Conservation (phyloP, 2,888 invertebrate genomes). For the Phyllotreta cruciferae region DNA sequence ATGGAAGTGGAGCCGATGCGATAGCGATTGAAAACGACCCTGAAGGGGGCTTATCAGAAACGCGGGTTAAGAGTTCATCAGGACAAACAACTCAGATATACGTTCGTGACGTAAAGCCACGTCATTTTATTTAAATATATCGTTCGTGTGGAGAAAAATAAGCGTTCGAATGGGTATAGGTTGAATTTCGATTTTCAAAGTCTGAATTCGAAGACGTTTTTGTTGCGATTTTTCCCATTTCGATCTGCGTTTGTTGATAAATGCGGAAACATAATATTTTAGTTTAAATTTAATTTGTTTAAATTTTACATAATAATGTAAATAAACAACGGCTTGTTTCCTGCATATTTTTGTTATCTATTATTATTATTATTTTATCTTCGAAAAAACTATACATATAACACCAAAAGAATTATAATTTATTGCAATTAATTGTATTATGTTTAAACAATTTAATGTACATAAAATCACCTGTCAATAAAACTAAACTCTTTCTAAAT, state of each 20-base stretch:
- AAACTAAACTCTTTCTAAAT: no score
- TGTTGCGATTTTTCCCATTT: background rate
- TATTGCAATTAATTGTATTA: no score
- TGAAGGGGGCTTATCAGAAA: conserved; percentile 29
- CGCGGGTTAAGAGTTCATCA: conserved; percentile 43
- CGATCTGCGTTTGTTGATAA: conserved; percentile 20
- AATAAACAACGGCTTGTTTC: conserved; percentile 3
- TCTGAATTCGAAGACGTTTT: background rate
- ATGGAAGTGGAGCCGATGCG: conserved; percentile 18
- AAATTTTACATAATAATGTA: conserved; percentile 10
- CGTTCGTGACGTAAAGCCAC: conserved; percentile 44
- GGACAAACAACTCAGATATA: conserved; percentile 47
- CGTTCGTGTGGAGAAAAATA: conserved; percentile 2
- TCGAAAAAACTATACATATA: no score
- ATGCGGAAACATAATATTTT: conserved; percentile 21
- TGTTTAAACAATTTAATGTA: no score
- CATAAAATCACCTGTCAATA: no score
- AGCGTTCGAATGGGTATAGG: conserved; percentile 1
- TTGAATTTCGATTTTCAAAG: conserved; percentile 5
- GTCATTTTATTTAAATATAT: conserved; percentile 36
- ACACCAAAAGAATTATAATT: no score
- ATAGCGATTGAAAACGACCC: conserved; percentile 30
- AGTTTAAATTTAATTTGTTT: conserved; percentile 20
- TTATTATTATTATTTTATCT: no score
- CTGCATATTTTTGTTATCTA: no score